phyloP scores from a whole-genome alignment of 2,888 invertebrate species.

The Mimachlamys varia region DNA sequence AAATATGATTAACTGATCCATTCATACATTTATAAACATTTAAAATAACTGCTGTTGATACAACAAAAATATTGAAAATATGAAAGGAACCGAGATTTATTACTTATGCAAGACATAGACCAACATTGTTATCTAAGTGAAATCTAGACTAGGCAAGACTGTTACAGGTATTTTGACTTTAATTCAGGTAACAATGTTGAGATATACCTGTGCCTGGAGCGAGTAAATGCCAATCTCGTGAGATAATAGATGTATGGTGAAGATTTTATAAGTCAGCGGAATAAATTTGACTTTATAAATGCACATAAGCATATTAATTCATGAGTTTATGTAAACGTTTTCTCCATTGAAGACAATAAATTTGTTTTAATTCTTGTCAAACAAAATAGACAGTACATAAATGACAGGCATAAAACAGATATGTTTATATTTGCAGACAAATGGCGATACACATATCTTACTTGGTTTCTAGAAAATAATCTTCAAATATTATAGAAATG shows the following conservation, averaged over 20 bases:
- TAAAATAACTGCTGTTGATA: not conserved
- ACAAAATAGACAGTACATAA: too few relatives aligned
- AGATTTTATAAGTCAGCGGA: not conserved
- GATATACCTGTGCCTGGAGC: not conserved
- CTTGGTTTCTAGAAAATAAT: too few relatives aligned
- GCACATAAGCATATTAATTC: not conserved
- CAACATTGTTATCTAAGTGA: not conserved
- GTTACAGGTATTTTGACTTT: not conserved
- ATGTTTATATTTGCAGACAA: too few relatives aligned
- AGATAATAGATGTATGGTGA: not conserved
- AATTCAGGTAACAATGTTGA: not conserved
- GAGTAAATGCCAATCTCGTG: not conserved
- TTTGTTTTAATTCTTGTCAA: too few relatives aligned
- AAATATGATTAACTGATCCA: not conserved
- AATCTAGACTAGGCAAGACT: not conserved
- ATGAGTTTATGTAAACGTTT: too few relatives aligned
- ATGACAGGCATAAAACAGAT: too few relatives aligned
- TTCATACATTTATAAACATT: not conserved
- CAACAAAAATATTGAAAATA: slow-evolving; percentile 3
- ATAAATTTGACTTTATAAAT: not conserved
- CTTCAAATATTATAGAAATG: too few relatives aligned
- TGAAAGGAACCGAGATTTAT: not conserved
- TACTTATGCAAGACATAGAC: not conserved
- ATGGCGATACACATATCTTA: too few relatives aligned
- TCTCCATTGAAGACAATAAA: too few relatives aligned